Base-by-base conservation (phyloP, 1,140 invertebrate genomes). In the Batillaria attramentaria region DNA sequence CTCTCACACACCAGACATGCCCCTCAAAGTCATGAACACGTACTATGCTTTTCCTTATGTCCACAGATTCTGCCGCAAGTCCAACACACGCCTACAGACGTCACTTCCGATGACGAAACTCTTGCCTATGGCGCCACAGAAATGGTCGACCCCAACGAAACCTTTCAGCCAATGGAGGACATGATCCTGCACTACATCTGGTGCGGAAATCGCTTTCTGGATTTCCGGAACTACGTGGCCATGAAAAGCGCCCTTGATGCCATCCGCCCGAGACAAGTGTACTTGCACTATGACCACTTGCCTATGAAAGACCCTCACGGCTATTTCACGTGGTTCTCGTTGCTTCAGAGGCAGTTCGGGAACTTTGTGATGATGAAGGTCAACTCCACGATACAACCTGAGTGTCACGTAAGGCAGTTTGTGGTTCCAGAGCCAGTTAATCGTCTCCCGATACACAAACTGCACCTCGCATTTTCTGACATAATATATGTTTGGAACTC, bases 181-280 rank as follows among this genome's bases (percentile, higher is more conserved):
- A 70, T 66, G 41, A 37, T 69, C 6, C n/a, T 78, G 6, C 77
- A 78, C 33, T 78, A 72, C 46, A 20, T 78, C 28, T 78, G 77
- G 77, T 78, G 77, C 66, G 77, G 77, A 1, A 10, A 70, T n/a
- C 43, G 77, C 33, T 46, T 70, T 20, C 60, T 78, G 35, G 77
- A 78, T 28, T 78, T 78, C 46, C 65, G 66, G 41, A 69, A 78
- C 46, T 78, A 78, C 37, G 31, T 78, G 43, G 42, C 77, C 0
- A 42, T 78, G 8, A 69, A 70, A 2, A 78, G 77, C 33, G 77
- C 77, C 35, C 46, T 70, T 28, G 46, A 70, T 24, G 66, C 68
- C 28, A 37, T 78, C 31, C 50, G 35, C 24, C 77, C 77, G 18
- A 42, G 72, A 37, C 57, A 78, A 31, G 50, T 78, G 20, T 24